These are phyloP conservation scores for Aphelocoma californica DNA, from an alignment of 2,797 vertebrate species.

Conservation along the genomic window DNA sequence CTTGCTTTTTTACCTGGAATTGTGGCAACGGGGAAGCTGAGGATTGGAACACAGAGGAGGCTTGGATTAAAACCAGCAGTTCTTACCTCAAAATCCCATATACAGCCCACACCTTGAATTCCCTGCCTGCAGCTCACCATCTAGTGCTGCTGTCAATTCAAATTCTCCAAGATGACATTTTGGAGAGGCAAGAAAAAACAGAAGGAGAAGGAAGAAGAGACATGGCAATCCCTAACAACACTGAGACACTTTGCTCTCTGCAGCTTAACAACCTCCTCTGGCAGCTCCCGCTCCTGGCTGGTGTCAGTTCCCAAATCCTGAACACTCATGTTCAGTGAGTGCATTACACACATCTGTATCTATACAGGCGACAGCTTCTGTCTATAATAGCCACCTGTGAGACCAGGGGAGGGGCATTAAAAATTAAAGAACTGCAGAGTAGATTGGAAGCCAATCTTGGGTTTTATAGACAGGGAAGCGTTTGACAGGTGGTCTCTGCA, in stretches of 20 bases:
- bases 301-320: background rate
- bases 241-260: background rate
- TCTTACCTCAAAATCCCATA: background rate
- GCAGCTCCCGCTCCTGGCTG: background rate
- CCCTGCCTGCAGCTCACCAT: background rate
- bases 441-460: slow-evolving; percentile 62
- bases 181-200: background rate
- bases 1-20: slow-evolving; percentile 1
- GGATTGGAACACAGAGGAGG: background rate
- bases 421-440: slow-evolving; percentile 75
- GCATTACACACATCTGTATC: slow-evolving; percentile 46
- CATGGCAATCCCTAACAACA: background rate
- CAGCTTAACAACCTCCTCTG: slow-evolving; percentile 4
- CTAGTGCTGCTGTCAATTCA: background rate
- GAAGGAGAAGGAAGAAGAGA: background rate
- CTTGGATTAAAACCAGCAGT: background rate
- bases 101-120: background rate
- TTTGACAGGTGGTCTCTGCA: slow-evolving; percentile 78
- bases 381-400: slow-evolving; percentile 67
- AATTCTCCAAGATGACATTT: background rate
- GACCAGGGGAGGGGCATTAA: slow-evolving; percentile 75
- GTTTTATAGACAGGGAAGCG: slow-evolving; percentile 74
- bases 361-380: slow-evolving; percentile 61
- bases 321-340: background rate
- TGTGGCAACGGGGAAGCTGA: background rate